Evolutionary conservation across 2,797 vertebrate species (phyloP), one percentile per base, ranked within the genome.

Genomic region (Huso huso): DNA sequence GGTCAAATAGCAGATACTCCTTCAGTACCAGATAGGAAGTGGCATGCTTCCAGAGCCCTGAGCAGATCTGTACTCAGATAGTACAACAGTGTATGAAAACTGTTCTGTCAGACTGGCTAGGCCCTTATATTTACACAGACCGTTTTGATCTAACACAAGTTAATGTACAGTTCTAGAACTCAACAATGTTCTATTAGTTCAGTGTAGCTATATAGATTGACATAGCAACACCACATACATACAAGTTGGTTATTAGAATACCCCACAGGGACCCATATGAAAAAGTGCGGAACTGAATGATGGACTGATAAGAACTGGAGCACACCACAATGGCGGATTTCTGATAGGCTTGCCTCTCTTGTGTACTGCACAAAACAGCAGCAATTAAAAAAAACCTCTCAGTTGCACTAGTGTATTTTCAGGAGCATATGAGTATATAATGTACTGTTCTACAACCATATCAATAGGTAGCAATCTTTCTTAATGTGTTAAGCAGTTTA

Each of bases 341-440:
- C 13, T 58, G 3, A 78, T 65, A 63, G 70, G 12, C 10, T 50
- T 48, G 48, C 61, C 23, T 61, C 58, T 62, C 5, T 37, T 37
- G 4, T 37, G 3, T 37, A 37, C 37, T 71, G 67, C 13, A 61
- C 65, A 77, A 23, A 8, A 23, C 50, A 11, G 8, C 63, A 71
- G 53, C 67, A 63, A 74, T 76, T 70, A 71, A 73, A 70, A 18
- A 67, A 70, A 72, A 49, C 51, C 66, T 67, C 23, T 51, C 23
- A 67, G 69, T 53, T 67, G 65, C 37, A 37, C 37, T 4, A 73
- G 60, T 50, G 55, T 61, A 74, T 71, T 70, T 58, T 66, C 71
- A 67, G 60, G 58, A 37, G 37, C 37, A 37, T 37, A 37, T 37
- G 37, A 37, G 37, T 37, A 37, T 37, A 37, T 37, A 4, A 37